Base-by-base conservation (phyloP, 2,888 invertebrate species). In the Ophion costatus region DNA sequence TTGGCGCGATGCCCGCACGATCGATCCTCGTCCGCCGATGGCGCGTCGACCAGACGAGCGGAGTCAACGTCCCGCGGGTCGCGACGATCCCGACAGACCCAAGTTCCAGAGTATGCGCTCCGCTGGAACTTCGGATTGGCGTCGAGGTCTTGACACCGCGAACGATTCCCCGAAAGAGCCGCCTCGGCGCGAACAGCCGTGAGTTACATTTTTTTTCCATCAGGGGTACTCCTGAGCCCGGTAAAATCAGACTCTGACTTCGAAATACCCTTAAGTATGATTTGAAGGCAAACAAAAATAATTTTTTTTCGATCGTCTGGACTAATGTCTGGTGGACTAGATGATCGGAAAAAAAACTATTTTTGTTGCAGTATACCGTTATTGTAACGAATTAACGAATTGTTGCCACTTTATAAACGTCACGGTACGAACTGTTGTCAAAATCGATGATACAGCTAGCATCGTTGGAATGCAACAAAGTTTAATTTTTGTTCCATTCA, bases 1-100 rank as follows among this genome's bases (percentile, higher is more conserved):
- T 75, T 78, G 89, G 88, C 84, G 87, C 38, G 84, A 89, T 82
- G 70, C 87, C 66, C 75, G 84, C 20, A 22, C 17, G 14, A 20
- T 3, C 42, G 82, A 85, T 0, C n/a, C 66, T 1, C 84, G 79
- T 20, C 51, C 79, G 33, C 75, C 76, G 29, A 56, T 85, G 66
- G 22, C 71, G 1, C 78, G 84, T 22, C 67, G 82, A 75, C 56
- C 75, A 22, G 84, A 85, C 42, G 84, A 85, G 0, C 82, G 82
- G 5, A 67, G 70, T 10, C 82, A 76, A 38, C 85, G 85, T 80
- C 82, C 85, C 1, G 63, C 73, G 11, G 85, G 80, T 64, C 82
- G 82, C 24, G 85, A 85, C 10, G 85, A 85, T 29, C 45, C 76
- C 42, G 85, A 85, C 10, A 85, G 22, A 38, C 84, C 84, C 17